phyloP scores from a whole-genome alignment of 2,888 invertebrate species.

The Sarcophaga rosellei region DNA sequence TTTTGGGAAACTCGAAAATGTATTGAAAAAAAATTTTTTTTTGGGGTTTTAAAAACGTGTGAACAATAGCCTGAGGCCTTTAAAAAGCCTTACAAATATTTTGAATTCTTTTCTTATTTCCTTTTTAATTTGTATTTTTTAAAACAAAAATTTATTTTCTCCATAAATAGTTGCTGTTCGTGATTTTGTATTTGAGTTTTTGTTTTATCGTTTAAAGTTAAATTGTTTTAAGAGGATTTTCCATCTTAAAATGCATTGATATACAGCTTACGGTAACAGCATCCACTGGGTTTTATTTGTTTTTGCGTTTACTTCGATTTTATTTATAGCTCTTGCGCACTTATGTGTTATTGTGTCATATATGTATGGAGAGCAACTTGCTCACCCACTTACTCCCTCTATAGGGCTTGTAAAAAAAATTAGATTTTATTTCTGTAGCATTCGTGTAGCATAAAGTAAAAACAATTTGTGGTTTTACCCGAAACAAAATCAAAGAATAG shows the following conservation, averaged over 20 bases:
- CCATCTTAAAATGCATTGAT: constrained; percentile 22
- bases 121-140: too few species aligned
- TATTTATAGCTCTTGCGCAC: constrained; percentile 43
- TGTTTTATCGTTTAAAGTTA: constrained; percentile 12
- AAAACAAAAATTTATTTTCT: too few species aligned
- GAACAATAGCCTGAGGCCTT: too few species aligned
- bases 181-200: too few species aligned
- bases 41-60: too few species aligned
- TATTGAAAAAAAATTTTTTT: too few species aligned
- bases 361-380: constrained; percentile 16
- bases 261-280: constrained; percentile 37
- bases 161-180: too few species aligned
- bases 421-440: constrained; percentile 39
- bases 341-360: constrained; percentile 1
- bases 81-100: too few species aligned
- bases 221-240: constrained; percentile 33
- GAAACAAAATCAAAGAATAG: not conserved
- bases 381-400: constrained; percentile 35
- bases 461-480: constrained; percentile 34
- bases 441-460: constrained; percentile 18
- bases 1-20: too few species aligned
- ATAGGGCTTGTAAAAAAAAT: constrained; percentile 8
- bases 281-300: not conserved
- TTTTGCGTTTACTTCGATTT: too few species aligned
- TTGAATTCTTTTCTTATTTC: too few species aligned